Evolutionary conservation across 2,888 invertebrate species (phyloP).

Genomic region (Epicampocera succincta): DNA sequence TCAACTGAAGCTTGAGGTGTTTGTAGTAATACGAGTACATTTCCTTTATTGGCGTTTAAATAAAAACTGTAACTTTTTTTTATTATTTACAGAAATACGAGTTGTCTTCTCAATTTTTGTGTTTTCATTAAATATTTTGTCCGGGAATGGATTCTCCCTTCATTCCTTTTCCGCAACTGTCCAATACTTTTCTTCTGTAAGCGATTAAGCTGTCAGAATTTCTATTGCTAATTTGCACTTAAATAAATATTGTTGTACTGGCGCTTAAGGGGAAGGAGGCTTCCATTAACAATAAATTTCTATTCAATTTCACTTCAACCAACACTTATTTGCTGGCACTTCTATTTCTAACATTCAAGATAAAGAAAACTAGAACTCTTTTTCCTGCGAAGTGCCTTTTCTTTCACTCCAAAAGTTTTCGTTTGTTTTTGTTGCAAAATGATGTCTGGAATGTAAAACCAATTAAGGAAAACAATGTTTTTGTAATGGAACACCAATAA

Average conservation of each 20-base stretch:
- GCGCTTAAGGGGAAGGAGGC: not conserved
- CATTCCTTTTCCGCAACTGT: not conserved
- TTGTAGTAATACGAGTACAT: too few relatives aligned
- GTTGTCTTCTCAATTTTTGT: too few relatives aligned
- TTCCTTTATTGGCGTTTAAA: too few relatives aligned
- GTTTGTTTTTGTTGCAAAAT: slow-evolving; percentile 47
- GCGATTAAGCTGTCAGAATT: slow-evolving; percentile 21
- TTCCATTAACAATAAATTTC: slow-evolving; percentile 52
- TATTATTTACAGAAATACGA: too few relatives aligned
- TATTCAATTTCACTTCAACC: slow-evolving; percentile 48
- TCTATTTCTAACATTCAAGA: not conserved
- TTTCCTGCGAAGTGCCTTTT: not conserved
- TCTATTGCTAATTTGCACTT: not conserved
- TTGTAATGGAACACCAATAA: slow-evolving; percentile 60
- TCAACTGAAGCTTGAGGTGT: too few relatives aligned
- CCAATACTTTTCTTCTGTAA: slow-evolving; percentile 3
- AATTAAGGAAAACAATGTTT: slow-evolving; percentile 63
- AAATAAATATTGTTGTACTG: slow-evolving; percentile 36
- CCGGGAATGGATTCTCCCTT: not conserved
- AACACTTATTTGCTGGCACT: slow-evolving; percentile 11
- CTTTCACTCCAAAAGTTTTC: slow-evolving; percentile 16
- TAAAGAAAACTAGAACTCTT: not conserved
- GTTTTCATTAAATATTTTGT: too few relatives aligned
- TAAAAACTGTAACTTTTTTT: too few relatives aligned
- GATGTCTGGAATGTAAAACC: slow-evolving; percentile 63